Conservation (phyloP, 2,113 vertebrate genomes). For the Lepisosteus oculatus region DNA sequence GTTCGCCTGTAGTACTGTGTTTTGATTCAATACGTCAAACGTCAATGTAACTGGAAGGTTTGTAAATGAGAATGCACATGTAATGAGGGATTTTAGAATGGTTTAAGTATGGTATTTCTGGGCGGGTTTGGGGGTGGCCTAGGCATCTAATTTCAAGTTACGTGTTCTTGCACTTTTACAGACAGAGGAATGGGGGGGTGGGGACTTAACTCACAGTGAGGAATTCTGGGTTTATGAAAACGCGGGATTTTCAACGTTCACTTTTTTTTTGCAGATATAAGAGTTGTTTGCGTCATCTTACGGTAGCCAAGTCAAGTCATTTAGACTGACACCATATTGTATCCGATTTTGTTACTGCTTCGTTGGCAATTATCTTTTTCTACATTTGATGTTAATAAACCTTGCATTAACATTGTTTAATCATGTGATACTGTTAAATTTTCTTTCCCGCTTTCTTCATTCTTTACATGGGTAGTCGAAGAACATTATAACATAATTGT, state of each 20-base stretch:
- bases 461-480: no score
- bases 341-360: no score
- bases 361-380: no score
- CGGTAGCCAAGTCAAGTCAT: no score
- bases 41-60: background rate
- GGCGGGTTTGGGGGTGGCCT: background rate
- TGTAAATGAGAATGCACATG: background rate
- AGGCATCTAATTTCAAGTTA: slow-evolving; percentile 1
- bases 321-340: no score
- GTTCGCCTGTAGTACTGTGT: background rate
- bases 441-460: no score
- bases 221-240: background rate
- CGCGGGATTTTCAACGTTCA: background rate
- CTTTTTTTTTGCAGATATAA: background rate
- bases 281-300: no score
- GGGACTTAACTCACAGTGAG: background rate
- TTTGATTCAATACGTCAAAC: background rate
- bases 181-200: background rate
- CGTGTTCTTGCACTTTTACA: background rate
- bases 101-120: background rate
- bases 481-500: no score
- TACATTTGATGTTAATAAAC: no score
- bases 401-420: no score
- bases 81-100: background rate
- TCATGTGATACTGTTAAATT: no score